Evolutionary conservation across 2,797 vertebrate species (phyloP).

Genomic region (Iguana delicatissima): DNA sequence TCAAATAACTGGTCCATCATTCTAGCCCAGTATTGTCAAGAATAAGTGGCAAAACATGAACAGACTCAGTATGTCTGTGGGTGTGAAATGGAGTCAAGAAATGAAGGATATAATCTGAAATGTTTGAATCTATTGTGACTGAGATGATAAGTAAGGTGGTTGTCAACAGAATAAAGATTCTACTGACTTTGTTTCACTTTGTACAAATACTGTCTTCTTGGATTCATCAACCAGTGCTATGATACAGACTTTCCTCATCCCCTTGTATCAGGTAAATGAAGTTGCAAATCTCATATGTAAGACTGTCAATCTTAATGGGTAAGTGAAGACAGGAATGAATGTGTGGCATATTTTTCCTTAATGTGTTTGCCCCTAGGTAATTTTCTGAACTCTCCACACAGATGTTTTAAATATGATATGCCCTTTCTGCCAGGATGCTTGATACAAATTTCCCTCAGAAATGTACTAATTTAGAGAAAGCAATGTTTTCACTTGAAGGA

Average conservation of each 20-base stretch:
- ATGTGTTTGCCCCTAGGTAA: slow-evolving; percentile 66
- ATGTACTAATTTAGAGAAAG: slow-evolving; percentile 52
- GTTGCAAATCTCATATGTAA: slow-evolving; percentile 52
- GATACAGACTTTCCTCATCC: slow-evolving; percentile 27
- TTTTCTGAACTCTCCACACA: slow-evolving; percentile 66
- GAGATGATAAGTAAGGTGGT: background rate
- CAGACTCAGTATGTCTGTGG: too few relatives aligned
- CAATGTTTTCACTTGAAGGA: slow-evolving; percentile 64
- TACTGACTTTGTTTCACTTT: slow-evolving; percentile 9
- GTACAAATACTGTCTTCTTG: slow-evolving; percentile 12
- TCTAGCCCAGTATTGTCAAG: too few relatives aligned
- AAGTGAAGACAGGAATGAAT: slow-evolving; percentile 66
- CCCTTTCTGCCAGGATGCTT: slow-evolving; percentile 43
- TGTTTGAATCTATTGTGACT: background rate
- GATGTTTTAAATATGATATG: slow-evolving; percentile 73
- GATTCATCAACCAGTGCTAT: slow-evolving; percentile 17
- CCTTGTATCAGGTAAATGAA: slow-evolving; percentile 62
- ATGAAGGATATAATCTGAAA: too few relatives aligned
- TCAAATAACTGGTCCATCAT: too few relatives aligned
- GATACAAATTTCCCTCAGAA: slow-evolving; percentile 61
- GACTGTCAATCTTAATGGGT: slow-evolving; percentile 59
- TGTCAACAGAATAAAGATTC: background rate
- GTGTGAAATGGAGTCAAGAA: background rate
- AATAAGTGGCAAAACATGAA: too few relatives aligned
- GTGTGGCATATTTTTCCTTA: slow-evolving; percentile 65